A percentile compares a stretch with the other conserved stretches of the same genome.
Evolutionary conservation across 2,888 invertebrate genomes (phyloP).

Genomic region (Cryptocephalus primarius): DNA sequence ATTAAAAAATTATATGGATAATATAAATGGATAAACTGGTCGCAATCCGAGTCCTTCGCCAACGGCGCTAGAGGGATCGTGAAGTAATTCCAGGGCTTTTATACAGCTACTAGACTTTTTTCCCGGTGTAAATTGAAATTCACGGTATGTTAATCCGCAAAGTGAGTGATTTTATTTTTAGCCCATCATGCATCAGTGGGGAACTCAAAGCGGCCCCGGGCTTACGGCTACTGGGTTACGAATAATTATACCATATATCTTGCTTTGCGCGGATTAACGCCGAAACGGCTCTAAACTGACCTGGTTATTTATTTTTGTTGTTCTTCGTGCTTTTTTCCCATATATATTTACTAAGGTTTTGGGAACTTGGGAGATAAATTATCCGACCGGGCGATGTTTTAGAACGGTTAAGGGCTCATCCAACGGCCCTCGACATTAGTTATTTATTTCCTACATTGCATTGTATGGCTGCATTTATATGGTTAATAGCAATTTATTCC

Average conservation of each 20-base stretch:
- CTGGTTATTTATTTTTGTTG: conserved; percentile 15
- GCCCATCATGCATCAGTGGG: conserved; percentile 28
- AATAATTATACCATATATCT: conserved; percentile 34
- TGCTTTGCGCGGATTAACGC: conserved; percentile 32
- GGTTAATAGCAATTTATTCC: too few species aligned
- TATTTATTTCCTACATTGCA: too few species aligned
- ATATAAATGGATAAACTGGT: too few species aligned
- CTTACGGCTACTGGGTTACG: conserved; percentile 30
- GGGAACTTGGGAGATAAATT: too few species aligned
- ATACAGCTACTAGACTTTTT: conserved; percentile 8
- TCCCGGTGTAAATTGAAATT: conserved; percentile 12
- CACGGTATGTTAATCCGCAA: conserved; percentile 16
- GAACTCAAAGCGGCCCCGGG: conserved; percentile 21
- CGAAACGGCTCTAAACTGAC: conserved; percentile 21
- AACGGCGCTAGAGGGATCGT: too few species aligned
- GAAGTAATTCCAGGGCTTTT: conserved; percentile 7
- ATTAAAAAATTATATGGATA: too few species aligned
- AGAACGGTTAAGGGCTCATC: too few species aligned
- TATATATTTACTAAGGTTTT: too few species aligned
- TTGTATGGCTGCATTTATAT: too few species aligned
- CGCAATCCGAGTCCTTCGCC: too few species aligned
- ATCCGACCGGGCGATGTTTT: too few species aligned
- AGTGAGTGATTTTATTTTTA: conserved; percentile 27
- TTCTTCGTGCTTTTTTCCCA: background rate
- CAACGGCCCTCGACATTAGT: too few species aligned